Conservation (phyloP, 1,140 invertebrate species). For the Drosophila asahinai region DNA sequence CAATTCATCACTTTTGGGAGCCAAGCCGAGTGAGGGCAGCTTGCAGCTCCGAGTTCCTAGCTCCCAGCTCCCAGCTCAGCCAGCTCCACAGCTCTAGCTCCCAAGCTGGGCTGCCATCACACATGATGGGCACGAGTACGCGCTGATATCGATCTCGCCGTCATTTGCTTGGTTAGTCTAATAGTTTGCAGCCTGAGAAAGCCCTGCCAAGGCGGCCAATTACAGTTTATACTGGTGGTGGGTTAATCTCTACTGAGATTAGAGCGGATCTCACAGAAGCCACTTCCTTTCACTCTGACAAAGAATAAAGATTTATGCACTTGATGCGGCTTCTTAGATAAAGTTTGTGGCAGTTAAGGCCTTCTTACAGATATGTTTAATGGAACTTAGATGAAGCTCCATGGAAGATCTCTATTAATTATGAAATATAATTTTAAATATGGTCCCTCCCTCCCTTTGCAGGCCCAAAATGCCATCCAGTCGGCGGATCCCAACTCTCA, state of each 20-base stretch:
- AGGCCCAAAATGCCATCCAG: conserved; percentile 69
- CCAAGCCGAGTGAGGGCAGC: neutral
- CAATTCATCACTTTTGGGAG: conserved; percentile 54
- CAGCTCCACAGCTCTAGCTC: neutral
- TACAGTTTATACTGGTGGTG: conserved; percentile 22
- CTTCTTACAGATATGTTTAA: neutral
- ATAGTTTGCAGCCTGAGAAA: conserved; percentile 51
- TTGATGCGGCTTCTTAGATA: neutral
- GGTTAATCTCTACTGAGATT: conserved; percentile 2
- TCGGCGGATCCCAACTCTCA: conserved; percentile 39
- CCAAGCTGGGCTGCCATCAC: conserved; percentile 19
- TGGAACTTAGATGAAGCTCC: neutral
- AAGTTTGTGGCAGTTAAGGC: neutral
- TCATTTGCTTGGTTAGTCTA: conserved; percentile 61
- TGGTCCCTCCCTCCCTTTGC: neutral
- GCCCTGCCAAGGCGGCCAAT: conserved; percentile 16
- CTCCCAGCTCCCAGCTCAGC: neutral
- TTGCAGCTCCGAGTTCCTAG: neutral
- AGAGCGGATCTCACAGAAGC: conserved; percentile 1
- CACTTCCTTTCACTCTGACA: conserved; percentile 17
- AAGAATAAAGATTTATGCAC: conserved; percentile 6
- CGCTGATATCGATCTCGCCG: conserved; percentile 39
- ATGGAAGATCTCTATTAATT: no score
- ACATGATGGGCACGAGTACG: conserved; percentile 47
- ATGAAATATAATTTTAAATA: no score